Evolutionary conservation across 2,888 invertebrate species (phyloP), one percentile per base, ranked within the genome.

Genomic region (Gryllus longicercus): DNA sequence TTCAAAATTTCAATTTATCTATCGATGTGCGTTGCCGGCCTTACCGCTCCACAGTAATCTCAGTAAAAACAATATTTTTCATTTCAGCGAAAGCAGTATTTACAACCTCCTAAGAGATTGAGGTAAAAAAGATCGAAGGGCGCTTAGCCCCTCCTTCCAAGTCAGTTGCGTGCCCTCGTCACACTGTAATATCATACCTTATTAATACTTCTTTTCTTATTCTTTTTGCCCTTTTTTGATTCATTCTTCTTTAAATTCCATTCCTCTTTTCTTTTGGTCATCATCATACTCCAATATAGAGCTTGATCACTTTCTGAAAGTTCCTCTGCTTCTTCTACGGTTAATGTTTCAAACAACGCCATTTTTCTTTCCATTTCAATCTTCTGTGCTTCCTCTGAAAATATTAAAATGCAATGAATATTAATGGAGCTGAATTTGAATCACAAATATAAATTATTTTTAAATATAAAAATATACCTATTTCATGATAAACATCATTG

Each of bases 251-350:
- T 16, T 76, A 78, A 21, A 79, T 51, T 12, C 84, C 84, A 25
- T 16, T 75, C 25, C 51, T 84, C 83, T 78, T 82, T 80, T 77
- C 81, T 83, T 81, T 83, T 84, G 38, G 49, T 79, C 25, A 85
- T 77, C 75, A 84, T 81, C 50, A 83, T 82, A 23, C 83, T 78
- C 23, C 82, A 75, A 80, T 85, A 86, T 11, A 84, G 78, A 49
- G 82, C 79, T 78, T 83, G 84, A n/a, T 85, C 85, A 16, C 83
- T 81, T 21, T 84, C 84, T 8, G 83, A 76, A 51, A 85, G 83
- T 76, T 80, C 50, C 18, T 86, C 84, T 80, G 18, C 51, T 77
- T 80, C 80, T 77, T 77, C 74, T 38, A 21, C 74, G 8, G 75
- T 23, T 21, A 75, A n/a, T 25, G 18, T 75, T 75, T 81, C 79